Conservation (phyloP, 1,140 invertebrate genomes). For the Brachionus asplanchnoidis region DNA sequence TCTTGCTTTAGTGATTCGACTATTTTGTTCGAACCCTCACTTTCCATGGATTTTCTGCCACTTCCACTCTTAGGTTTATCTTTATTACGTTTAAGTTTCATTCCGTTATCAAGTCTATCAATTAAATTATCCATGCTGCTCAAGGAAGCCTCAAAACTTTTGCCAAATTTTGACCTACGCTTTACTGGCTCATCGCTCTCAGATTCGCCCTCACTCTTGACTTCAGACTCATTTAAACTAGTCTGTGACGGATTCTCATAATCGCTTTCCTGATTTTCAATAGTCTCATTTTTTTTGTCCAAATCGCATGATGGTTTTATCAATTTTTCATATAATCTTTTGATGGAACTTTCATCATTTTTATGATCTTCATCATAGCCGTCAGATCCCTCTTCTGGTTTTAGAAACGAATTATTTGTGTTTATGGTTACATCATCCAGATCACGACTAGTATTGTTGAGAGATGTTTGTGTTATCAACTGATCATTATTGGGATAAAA, state of each 20-base stretch:
- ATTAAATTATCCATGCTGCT: constrained; percentile 22
- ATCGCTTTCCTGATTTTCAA: background rate
- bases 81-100: constrained; percentile 36
- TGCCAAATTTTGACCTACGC: constrained; percentile 10
- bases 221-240: background rate
- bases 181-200: background rate
- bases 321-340: constrained; percentile 28
- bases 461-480: background rate
- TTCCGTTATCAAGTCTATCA: constrained; percentile 31
- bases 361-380: constrained; percentile 4
- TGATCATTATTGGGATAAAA: constrained; percentile 18
- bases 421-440: constrained; percentile 8
- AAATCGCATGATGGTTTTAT: background rate
- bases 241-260: background rate
- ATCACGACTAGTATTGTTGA: constrained; percentile 12
- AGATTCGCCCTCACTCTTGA: background rate
- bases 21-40: background rate
- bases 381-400: background rate
- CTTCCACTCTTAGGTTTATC: background rate
- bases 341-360: constrained; percentile 11
- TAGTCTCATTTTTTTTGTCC: background rate
- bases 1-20: constrained; percentile 37
- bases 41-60: background rate
- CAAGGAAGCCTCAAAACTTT: constrained; percentile 23
- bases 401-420: background rate